Evolutionary conservation across 2,888 invertebrate species (phyloP).

Genomic region (Cephonodes hylas): DNA sequence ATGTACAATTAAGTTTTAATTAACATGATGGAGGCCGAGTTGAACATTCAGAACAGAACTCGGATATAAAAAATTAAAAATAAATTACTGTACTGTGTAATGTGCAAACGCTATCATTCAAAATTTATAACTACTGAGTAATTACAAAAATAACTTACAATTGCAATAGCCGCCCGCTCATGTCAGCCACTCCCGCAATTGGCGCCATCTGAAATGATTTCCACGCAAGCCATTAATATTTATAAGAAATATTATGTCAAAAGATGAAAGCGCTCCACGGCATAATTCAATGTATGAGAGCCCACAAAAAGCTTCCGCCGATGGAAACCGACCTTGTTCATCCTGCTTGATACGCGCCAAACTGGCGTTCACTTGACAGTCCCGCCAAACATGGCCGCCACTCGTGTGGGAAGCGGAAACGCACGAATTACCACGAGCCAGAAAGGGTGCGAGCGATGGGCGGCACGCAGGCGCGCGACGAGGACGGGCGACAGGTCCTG

Average conservation of each 20-base stretch:
- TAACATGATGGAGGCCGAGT: too few relatives aligned
- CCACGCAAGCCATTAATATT: constrained; percentile 33
- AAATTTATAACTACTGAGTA: background rate
- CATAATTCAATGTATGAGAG: constrained; percentile 31
- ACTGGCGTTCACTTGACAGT: constrained; percentile 78
- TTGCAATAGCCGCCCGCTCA: background rate
- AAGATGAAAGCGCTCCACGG: constrained; percentile 24
- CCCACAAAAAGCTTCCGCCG: constrained; percentile 45
- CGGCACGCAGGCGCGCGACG: constrained; percentile 59
- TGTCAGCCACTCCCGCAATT: background rate
- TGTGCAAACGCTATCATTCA: background rate
- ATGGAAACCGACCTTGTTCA: constrained; percentile 69
- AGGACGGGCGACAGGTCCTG: constrained; percentile 72
- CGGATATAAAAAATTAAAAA: background rate
- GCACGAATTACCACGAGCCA: constrained; percentile 75
- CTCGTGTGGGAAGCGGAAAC: constrained; percentile 78
- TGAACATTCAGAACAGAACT: background rate
- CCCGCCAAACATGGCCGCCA: constrained; percentile 79
- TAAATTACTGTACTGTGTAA: background rate
- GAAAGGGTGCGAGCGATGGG: constrained; percentile 69
- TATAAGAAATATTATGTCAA: constrained; percentile 24
- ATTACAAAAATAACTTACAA: constrained; percentile 12
- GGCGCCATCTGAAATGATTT: constrained; percentile 47
- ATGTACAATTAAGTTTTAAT: background rate
- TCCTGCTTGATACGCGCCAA: constrained; percentile 73